These are phyloP conservation scores for cattle (Bos taurus) DNA, from an alignment of 2,113 vertebrate genomes.

Conservation along the genomic window DNA sequence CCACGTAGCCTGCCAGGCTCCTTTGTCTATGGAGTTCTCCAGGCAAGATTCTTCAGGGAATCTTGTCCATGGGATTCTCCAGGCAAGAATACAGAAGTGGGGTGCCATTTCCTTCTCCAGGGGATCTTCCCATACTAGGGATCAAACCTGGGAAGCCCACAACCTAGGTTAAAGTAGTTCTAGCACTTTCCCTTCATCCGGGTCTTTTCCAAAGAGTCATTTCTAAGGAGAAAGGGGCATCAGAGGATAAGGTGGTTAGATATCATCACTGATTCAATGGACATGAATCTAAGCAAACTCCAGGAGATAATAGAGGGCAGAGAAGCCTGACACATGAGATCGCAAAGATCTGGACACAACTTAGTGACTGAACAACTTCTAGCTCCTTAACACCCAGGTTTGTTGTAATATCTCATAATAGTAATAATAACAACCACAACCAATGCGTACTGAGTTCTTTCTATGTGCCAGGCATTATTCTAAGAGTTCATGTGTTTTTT, in stretches of 20 bases:
- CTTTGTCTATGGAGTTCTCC: not conserved
- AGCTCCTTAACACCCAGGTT: not conserved
- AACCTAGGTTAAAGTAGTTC: not conserved
- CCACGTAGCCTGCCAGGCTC: rapidly evolving
- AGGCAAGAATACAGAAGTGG: not conserved
- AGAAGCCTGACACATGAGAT: not conserved
- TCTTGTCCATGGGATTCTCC: not conserved
- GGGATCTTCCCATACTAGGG: not conserved
- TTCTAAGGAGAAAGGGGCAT: not conserved
- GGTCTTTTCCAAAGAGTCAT: not conserved
- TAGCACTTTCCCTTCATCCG: not conserved
- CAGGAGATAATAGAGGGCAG: not conserved
- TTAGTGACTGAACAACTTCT: not conserved
- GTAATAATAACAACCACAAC: not conserved
- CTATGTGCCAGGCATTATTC: not conserved
- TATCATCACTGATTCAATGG: not conserved
- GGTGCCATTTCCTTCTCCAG: not conserved
- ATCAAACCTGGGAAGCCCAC: not conserved
- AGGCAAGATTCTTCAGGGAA: not conserved
- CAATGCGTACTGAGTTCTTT: not conserved
- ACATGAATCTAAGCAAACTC: not conserved
- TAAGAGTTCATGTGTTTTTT: not conserved
- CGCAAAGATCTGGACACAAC: not conserved
- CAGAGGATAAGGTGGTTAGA: not conserved
- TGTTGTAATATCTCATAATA: not conserved